Conservation (phyloP, 2,113 vertebrate species). For the Cygnus atratus region DNA sequence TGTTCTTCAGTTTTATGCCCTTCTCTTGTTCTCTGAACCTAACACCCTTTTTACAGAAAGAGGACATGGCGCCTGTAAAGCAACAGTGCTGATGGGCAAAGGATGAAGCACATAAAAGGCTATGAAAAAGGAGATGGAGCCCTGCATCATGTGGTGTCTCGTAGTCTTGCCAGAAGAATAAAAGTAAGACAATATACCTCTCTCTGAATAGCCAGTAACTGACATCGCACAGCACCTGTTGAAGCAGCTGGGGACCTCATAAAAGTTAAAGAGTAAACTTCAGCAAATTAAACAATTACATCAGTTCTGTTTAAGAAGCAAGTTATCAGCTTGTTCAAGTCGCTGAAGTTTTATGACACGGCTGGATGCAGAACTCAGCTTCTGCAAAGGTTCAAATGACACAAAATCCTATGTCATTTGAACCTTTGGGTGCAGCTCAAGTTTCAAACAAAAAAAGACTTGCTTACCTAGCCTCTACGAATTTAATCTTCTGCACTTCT, state of each 20-base stretch:
- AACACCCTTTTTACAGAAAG: background rate
- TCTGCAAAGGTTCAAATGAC: background rate
- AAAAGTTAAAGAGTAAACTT: background rate
- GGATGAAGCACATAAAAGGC: background rate
- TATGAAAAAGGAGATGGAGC: background rate
- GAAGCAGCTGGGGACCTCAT: background rate
- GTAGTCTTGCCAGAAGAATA: background rate
- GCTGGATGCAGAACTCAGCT: background rate
- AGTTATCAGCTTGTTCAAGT: background rate
- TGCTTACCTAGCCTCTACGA: background rate
- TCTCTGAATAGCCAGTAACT: background rate
- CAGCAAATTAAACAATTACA: background rate
- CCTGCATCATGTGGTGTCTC: background rate
- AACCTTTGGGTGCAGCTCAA: background rate
- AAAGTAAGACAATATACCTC: background rate
- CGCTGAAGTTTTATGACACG: background rate
- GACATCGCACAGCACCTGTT: background rate
- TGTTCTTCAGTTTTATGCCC: background rate
- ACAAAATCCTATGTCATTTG: background rate
- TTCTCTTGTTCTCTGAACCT: background rate
- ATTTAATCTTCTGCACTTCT: background rate
- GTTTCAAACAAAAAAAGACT: background rate
- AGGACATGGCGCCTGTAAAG: background rate
- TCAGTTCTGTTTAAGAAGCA: background rate
- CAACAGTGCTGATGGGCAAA: fast-evolving